Conservation (phyloP, 2,888 invertebrate genomes). For the Julus scandinavius region DNA sequence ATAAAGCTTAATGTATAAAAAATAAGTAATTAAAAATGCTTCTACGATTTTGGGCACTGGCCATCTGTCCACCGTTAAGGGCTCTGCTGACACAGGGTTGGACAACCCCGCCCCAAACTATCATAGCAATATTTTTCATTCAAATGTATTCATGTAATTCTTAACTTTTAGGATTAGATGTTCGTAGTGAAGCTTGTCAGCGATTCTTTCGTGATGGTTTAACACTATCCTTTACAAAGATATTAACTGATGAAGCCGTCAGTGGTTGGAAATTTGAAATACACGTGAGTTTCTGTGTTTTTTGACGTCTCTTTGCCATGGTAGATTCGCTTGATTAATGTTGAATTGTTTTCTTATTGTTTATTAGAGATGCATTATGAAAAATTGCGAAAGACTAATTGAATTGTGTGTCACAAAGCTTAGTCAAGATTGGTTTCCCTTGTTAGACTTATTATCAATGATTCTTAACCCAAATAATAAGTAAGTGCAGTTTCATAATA, state of each 20-base stretch:
- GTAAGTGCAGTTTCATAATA: slow-evolving; percentile 69
- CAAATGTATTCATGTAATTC: neutral
- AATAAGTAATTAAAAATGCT: too few relatives aligned
- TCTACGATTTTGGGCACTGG: too few relatives aligned
- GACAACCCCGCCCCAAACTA: too few relatives aligned
- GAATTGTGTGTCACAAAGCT: slow-evolving; percentile 93
- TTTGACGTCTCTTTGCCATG: neutral
- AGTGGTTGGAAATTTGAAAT: slow-evolving; percentile 98
- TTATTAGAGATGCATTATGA: slow-evolving; percentile 80
- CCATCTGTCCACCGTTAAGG: too few relatives aligned
- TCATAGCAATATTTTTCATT: too few relatives aligned
- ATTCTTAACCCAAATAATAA: slow-evolving; percentile 95
- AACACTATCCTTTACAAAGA: slow-evolving; percentile 94
- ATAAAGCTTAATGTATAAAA: too few relatives aligned
- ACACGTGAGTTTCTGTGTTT: slow-evolving; percentile 71
- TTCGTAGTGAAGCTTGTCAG: slow-evolving; percentile 88
- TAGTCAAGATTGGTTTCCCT: slow-evolving; percentile 87
- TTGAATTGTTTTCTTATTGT: neutral
- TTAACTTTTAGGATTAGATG: slow-evolving; percentile 77
- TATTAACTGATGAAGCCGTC: slow-evolving; percentile 96
- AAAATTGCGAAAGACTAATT: slow-evolving; percentile 91
- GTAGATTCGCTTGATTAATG: slow-evolving; percentile 71
- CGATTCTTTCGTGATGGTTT: slow-evolving; percentile 94
- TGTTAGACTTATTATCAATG: slow-evolving; percentile 91
- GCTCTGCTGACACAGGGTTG: too few relatives aligned